Percentiles rank a stretch among this genome's conserved stretches.
Conservation (phyloP, 1,140 invertebrate species). For the Agrilus planipennis region DNA sequence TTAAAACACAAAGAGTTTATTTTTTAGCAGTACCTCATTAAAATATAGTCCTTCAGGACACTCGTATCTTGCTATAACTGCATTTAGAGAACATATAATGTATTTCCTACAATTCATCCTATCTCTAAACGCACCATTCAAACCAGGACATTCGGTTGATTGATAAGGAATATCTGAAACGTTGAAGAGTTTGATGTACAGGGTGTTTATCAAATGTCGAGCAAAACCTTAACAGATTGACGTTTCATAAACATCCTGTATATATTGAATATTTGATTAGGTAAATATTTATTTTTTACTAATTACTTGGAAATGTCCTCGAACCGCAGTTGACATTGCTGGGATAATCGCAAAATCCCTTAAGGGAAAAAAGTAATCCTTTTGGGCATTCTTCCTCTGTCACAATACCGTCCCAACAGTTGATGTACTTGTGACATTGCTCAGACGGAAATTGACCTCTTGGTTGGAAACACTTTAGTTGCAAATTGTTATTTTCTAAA, state of each 20-base stretch:
- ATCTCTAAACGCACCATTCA: slow-evolving; percentile 45
- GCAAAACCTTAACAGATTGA: no score
- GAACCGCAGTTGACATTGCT: slow-evolving; percentile 45
- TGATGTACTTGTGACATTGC: slow-evolving; percentile 50
- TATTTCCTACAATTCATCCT: slow-evolving; percentile 50
- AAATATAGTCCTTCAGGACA: slow-evolving; percentile 49
- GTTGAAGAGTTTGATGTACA: no score
- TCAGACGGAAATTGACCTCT: slow-evolving; percentile 50
- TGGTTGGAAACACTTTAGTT: slow-evolving; percentile 21
- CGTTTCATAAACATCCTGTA: no score
- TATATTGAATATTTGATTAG: neutral
- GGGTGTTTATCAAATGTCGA: no score
- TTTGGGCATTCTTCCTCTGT: slow-evolving; percentile 51
- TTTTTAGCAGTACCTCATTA: slow-evolving; percentile 51
- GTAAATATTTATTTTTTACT: neutral
- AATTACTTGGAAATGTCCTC: slow-evolving; percentile 3
- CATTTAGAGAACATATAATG: slow-evolving; percentile 45
- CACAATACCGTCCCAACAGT: slow-evolving; percentile 57
- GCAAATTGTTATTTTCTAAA: slow-evolving; percentile 32
- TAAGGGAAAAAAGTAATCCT: slow-evolving; percentile 49
- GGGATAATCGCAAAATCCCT: slow-evolving; percentile 48
- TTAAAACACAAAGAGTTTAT: slow-evolving; percentile 9
- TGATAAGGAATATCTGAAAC: neutral
- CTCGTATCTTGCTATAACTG: slow-evolving; percentile 43
- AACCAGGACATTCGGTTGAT: slow-evolving; percentile 33